A percentile compares a stretch with the other conserved stretches of the same genome.
Conservation (phyloP, 2,888 invertebrate species). For the Eupithecia vulgata region DNA sequence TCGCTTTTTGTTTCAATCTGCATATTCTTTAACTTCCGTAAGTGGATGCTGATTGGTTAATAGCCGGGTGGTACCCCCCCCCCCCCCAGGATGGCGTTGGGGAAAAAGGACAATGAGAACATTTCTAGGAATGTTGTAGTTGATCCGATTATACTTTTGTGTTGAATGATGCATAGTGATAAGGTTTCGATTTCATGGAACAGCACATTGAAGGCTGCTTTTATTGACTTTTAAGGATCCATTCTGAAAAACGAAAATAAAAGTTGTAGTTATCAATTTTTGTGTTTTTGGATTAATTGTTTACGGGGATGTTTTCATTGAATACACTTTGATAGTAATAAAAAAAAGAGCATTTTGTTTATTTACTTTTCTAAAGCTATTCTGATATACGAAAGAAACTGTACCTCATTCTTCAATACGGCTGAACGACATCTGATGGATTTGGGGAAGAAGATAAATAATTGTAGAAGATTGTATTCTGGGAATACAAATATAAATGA, state of each 20-base stretch:
- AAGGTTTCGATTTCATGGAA: neutral
- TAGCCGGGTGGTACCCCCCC: conserved; percentile 5
- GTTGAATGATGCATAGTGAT: neutral
- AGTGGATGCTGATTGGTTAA: conserved; percentile 32
- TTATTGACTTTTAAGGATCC: no score
- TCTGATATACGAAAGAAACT: no score
- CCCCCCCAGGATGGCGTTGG: no score
- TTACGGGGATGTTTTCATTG: no score
- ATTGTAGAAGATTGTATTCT: neutral
- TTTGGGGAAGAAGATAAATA: neutral
- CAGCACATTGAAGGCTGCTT: neutral
- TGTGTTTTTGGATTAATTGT: no score
- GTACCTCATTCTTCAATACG: neutral
- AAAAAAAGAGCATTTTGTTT: no score
- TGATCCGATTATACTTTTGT: neutral
- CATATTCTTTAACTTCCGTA: conserved; percentile 31
- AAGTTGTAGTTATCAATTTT: no score
- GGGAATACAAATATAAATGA: no score
- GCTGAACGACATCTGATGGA: neutral
- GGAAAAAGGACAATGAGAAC: neutral
- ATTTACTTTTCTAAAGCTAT: no score
- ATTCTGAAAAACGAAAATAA: no score
- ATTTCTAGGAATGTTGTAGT: neutral
- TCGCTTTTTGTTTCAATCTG: conserved; percentile 31
- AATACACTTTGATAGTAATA: no score